These are phyloP conservation scores for Dolichotis patagonum DNA, from an alignment of 2,113 vertebrate species.

Conservation along the genomic window DNA sequence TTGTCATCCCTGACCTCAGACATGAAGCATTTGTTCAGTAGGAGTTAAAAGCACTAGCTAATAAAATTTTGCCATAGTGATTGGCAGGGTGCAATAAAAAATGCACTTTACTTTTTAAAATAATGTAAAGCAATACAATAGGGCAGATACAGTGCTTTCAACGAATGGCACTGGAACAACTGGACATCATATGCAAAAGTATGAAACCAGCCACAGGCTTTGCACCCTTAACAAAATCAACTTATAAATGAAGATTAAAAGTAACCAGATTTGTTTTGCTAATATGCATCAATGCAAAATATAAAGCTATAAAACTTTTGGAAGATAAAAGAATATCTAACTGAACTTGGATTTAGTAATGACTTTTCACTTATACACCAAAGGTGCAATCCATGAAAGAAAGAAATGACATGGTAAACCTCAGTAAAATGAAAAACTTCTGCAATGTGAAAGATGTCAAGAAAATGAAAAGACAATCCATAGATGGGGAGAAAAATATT, in stretches of 20 bases:
- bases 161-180: not conserved
- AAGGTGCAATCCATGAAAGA: not conserved
- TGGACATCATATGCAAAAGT: not conserved
- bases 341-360: not conserved
- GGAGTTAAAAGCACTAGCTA: slow-evolving; percentile 64
- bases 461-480: not conserved
- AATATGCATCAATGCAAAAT: not conserved
- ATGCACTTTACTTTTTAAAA: slow-evolving; percentile 15
- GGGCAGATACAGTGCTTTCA: slow-evolving; percentile 20
- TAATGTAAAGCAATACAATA: not conserved
- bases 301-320: not conserved
- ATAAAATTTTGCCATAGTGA: slow-evolving; percentile 65
- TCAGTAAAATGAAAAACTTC: not conserved
- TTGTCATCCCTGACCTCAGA: slow-evolving; percentile 84
- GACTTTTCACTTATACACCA: not conserved
- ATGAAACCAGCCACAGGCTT: not conserved
- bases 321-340: not conserved
- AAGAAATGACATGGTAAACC: not conserved
- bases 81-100: slow-evolving; percentile 26
- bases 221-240: not conserved
- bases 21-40: slow-evolving; percentile 67
- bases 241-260: not conserved
- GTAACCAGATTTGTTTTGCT: not conserved
- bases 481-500: not conserved
- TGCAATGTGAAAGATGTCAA: not conserved